Evolutionary conservation across 1,140 invertebrate species (phyloP).

Genomic region (Tetraneura akinire): DNA sequence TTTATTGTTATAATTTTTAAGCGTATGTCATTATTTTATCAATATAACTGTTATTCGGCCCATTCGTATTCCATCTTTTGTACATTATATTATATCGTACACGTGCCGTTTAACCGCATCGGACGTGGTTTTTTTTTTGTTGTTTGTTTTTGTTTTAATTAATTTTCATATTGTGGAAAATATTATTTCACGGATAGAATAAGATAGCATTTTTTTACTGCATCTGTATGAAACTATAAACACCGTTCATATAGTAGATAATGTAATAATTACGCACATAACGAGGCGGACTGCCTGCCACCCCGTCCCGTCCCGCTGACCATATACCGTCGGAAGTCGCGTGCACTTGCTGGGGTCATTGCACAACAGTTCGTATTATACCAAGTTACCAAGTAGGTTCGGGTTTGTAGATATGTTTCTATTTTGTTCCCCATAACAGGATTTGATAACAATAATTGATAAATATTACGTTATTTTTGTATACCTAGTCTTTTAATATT

Average conservation of each 20-base stretch:
- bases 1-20: too few species aligned
- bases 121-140: too few species aligned
- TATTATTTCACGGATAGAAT: neutral
- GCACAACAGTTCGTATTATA: slow-evolving; percentile 9
- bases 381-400: too few species aligned
- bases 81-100: too few species aligned
- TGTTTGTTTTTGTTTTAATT: neutral
- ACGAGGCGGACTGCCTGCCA: neutral
- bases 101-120: too few species aligned
- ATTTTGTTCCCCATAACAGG: too few species aligned
- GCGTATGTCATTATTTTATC: too few species aligned
- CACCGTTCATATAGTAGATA: neutral
- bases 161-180: neutral
- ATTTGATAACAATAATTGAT: neutral
- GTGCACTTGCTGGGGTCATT: neutral
- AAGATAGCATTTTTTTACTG: neutral
- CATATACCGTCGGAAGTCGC: neutral
- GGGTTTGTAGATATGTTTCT: too few species aligned
- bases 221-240: neutral
- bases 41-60: too few species aligned
- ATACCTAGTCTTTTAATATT: neutral
- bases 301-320: too few species aligned
- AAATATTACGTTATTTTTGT: neutral
- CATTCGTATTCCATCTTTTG: too few species aligned
- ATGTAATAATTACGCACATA: neutral